Conservation (phyloP, 2,113 vertebrate species). For the Carassius auratus region DNA sequence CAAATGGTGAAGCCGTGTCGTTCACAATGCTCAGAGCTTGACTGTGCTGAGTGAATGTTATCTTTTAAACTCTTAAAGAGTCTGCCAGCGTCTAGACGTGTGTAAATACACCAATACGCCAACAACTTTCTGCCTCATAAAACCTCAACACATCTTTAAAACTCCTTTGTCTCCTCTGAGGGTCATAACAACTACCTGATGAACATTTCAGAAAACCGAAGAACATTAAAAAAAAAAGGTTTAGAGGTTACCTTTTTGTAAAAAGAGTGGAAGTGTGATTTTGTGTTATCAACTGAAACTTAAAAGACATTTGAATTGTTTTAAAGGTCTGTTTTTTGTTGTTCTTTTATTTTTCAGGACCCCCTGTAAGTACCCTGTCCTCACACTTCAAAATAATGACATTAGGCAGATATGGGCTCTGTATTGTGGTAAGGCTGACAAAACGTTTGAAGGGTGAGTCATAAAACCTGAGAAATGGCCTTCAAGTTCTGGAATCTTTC, state of each 20-base stretch:
- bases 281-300: not conserved
- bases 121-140: not conserved
- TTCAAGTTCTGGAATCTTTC: not conserved
- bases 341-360: conserved; percentile 86
- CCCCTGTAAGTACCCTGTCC: conserved; percentile 86
- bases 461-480: not conserved
- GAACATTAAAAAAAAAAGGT: not conserved
- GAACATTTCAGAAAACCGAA: not conserved
- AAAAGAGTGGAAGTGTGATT: not conserved
- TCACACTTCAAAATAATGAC: not conserved
- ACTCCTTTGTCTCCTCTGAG: not conserved
- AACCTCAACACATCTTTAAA: not conserved
- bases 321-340: conserved; percentile 47
- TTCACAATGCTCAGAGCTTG: conserved; percentile 5
- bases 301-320: not conserved
- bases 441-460: conserved; percentile 4
- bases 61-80: not conserved
- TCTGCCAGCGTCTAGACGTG: not conserved
- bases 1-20: not conserved
- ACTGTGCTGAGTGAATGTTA: not conserved
- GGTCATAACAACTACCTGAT: not conserved
- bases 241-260: not conserved
- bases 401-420: conserved; percentile 17
- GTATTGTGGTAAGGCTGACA: conserved; percentile 28
- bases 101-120: not conserved